phyloP scores from a whole-genome alignment of 2,113 vertebrate genomes.

The Brachyistius frenatus region DNA sequence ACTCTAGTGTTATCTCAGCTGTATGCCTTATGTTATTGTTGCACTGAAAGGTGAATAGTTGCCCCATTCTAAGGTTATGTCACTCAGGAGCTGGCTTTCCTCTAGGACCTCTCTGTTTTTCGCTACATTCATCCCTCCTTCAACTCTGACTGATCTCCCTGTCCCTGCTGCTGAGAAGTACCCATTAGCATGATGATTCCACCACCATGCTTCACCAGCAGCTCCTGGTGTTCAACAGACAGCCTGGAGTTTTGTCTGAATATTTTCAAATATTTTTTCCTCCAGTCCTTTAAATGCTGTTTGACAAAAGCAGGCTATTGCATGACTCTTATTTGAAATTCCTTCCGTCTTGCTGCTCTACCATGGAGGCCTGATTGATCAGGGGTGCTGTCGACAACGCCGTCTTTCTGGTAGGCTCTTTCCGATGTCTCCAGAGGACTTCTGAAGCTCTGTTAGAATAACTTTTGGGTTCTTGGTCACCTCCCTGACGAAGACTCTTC shows the following conservation, averaged over 20 bases:
- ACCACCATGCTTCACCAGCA: not conserved
- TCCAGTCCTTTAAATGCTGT: not conserved
- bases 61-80: not conserved
- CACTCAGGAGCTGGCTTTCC: not conserved
- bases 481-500: too few relatives aligned
- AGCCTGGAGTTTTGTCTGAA: too few relatives aligned
- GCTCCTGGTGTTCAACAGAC: too few relatives aligned
- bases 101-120: not conserved
- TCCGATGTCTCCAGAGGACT: not conserved
- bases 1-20: not conserved
- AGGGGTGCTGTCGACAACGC: not conserved
- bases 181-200: not conserved
- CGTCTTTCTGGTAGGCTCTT: not conserved
- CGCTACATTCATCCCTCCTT: too few relatives aligned
- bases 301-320: not conserved
- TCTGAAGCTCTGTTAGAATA: not conserved
- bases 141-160: not conserved
- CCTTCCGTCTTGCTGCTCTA: not conserved
- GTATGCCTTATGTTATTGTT: not conserved
- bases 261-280: too few relatives aligned
- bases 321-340: not conserved
- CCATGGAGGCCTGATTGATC: not conserved
- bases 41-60: not conserved
- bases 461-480: not conserved
- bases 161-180: not conserved